Evolutionary conservation across 2,797 vertebrate genomes (phyloP), one percentile per base, ranked within the genome.

Genomic region (Poeciliopsis gracilis): DNA sequence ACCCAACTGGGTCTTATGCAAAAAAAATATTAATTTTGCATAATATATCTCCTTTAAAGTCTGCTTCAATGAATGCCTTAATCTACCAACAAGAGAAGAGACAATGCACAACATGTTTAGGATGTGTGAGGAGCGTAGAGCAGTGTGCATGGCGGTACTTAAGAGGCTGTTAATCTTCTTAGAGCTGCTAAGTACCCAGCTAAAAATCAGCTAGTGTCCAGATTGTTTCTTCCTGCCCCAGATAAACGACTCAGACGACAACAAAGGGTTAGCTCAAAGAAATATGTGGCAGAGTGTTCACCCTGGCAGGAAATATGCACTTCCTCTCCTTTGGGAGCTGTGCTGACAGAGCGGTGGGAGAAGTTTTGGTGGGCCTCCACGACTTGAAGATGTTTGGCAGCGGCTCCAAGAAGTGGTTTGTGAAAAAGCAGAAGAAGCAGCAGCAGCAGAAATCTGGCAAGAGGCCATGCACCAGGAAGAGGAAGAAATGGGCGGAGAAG

Each of bases 121-220:
- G 70, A 47, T 84, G 82, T 91, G 84, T 87, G 80, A 72, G 86
- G 89, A 76, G 90, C 88, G 91, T 83, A 93, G 95, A 94, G 91
- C 91, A 83, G 90, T 94, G 88, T 94, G 88, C 92, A 93, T 91
- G 88, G 93, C 94, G 91, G 93, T 95, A 93, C 95, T 96, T 95
- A 96, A 93, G 90, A 84, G 83, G 85, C 92, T 91, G 51, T 41
- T 96, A 97, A 98, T 98, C 96, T 97, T 97, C 97, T 98, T 97
- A 97, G 91, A 88, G 90, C 91, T 85, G 78, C 86, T 94, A 95
- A 95, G 95, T 95, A 94, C 92, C 89, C 91, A 82, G 91, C 93
- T 94, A 93, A 93, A 90, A 92, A 93, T 94, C 92, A 94, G 94
- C 92, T 87, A 88, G 87, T 90, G 94, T 95, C 95, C 97, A 96